Evolutionary conservation across 1,140 invertebrate species (phyloP), one percentile per base, ranked within the genome.

Genomic region (Drosophila leontia): DNA sequence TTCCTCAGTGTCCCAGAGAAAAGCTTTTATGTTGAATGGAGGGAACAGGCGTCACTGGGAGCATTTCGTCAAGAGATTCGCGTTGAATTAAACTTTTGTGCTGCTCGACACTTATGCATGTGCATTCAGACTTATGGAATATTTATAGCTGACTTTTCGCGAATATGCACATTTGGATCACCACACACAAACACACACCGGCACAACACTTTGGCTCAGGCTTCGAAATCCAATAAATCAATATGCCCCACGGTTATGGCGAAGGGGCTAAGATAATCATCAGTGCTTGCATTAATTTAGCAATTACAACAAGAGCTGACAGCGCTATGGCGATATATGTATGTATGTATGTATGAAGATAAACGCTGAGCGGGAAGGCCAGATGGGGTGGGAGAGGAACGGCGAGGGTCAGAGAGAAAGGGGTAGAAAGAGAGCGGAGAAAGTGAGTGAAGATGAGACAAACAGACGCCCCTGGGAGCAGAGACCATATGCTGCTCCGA

Each of bases 221-320:
- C 69, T 72, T 72, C 69, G 44, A 72, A 57, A 76, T 68, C 56
- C 59, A 60, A 74, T 56, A 72, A 78, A 70, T 53, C 60, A 51
- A 88, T 77, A 70, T 87, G 63, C 72, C 55, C 53, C 23, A 57
- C 26, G 53, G 48, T 77, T 59, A 47, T 56, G 48, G 17, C 44
- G 60, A 15, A 69, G 71, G 37, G 64, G 65, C 75, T 65, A 44
- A 55, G 65, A 85, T 81, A 81, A 86, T 75, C 69, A 78, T 69
- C 58, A 79, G 53, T 74, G 84, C 69, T 70, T 67, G 68, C 74
- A 84, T 88, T 88, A 88, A 88, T 88, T 87, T 84, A 87, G 83
- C 77, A 87, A 87, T 87, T 88, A 87, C 60, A 87, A 74, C 58
- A 72, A 82, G 70, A 75, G 83, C 79, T 72, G 80, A 68, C 75